Conservation (phyloP, 2,888 invertebrate genomes). For the Crematogaster levior region DNA sequence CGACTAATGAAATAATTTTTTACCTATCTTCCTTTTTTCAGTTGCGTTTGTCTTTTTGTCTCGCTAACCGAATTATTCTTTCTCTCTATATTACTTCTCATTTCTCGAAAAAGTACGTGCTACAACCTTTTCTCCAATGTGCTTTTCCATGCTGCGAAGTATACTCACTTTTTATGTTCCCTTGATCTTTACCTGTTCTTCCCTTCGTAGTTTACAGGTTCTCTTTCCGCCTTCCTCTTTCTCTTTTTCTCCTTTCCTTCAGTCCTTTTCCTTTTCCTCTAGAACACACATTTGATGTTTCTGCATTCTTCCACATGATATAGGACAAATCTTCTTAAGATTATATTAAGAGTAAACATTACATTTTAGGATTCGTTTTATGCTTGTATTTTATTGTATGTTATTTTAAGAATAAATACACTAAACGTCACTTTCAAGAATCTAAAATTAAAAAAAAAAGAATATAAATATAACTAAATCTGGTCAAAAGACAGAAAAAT, state of each 20-base stretch:
- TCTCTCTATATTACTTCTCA: conserved; percentile 46
- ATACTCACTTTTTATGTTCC: conserved; percentile 27
- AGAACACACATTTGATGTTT: background rate
- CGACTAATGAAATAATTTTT: conserved; percentile 2
- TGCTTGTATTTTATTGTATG: background rate
- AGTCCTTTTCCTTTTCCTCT: background rate
- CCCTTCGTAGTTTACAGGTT: conserved; percentile 7
- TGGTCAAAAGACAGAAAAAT: background rate
- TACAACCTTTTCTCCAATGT: conserved; percentile 55
- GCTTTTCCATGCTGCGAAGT: conserved; percentile 59
- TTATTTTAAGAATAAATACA: background rate
- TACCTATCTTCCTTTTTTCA: background rate
- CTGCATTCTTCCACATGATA: too few relatives aligned
- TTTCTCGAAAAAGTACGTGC: conserved; percentile 70
- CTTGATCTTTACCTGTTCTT: background rate
- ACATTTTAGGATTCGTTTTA: background rate
- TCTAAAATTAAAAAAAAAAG: background rate
- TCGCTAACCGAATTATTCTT: conserved; percentile 40
- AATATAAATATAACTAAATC: background rate
- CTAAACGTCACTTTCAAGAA: background rate
- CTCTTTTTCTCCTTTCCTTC: background rate
- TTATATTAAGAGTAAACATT: background rate
- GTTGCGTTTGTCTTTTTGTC: conserved; percentile 30
- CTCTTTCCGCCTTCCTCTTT: background rate
- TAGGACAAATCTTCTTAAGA: too few relatives aligned